Conservation (phyloP, 2,113 vertebrate genomes). For the Malurus melanocephalus region DNA sequence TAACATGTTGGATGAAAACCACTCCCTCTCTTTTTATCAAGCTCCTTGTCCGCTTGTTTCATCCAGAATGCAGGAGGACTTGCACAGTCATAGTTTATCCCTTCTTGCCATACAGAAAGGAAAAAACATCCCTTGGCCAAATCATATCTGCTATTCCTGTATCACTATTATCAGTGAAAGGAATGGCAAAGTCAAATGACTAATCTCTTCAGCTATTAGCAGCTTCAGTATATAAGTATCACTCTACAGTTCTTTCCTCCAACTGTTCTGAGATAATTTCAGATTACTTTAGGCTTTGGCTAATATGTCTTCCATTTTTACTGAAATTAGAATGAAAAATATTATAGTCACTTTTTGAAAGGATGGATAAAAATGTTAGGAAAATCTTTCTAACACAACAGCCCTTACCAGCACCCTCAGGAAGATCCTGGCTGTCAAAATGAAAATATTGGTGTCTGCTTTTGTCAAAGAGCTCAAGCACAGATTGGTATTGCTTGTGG, state of each 20-base stretch:
- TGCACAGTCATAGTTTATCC: not conserved
- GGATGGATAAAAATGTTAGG: not conserved
- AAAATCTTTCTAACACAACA: constrained; percentile 25
- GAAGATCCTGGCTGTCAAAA: constrained; percentile 13
- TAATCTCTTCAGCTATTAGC: constrained; percentile 58
- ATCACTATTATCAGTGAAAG: constrained; percentile 34
- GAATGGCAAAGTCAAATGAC: constrained; percentile 50
- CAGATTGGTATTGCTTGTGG: constrained; percentile 2
- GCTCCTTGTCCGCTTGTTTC: not conserved
- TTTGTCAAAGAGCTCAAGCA: constrained; percentile 1
- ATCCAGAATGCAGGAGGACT: not conserved
- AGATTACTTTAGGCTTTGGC: constrained; percentile 46
- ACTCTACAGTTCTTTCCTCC: constrained; percentile 34
- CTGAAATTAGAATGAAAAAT: constrained; percentile 35
- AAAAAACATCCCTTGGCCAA: constrained; percentile 16
- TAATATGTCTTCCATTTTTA: constrained; percentile 39
- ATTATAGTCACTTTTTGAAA: constrained; percentile 13
- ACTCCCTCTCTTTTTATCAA: not conserved
- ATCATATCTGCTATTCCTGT: constrained; percentile 29
- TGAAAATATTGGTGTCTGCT: not conserved
- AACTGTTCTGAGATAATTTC: constrained; percentile 52
- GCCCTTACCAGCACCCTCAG: not conserved
- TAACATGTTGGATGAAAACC: not conserved
- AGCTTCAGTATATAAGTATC: constrained; percentile 48
- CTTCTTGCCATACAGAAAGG: constrained; percentile 5